Evolutionary conservation across 2,113 vertebrate genomes (phyloP).

Genomic region (Hypocryptadius cinnamomeus): DNA sequence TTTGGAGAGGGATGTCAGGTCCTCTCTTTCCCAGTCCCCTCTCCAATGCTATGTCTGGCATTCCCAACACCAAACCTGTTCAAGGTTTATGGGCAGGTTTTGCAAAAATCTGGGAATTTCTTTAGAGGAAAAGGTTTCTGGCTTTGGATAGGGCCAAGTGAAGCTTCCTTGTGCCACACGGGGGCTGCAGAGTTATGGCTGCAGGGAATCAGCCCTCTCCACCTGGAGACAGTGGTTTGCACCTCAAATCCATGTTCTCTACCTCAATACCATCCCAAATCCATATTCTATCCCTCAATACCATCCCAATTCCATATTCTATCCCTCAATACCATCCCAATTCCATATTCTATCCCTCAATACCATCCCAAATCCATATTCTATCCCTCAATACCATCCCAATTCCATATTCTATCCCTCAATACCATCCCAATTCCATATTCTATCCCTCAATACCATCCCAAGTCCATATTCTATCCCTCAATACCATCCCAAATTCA

Average conservation of each 20-base stretch:
- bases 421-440: not conserved
- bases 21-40: not conserved
- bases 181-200: not conserved
- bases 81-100: not conserved
- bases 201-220: not conserved
- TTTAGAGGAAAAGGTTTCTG: not conserved
- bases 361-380: not conserved
- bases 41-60: not conserved
- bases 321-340: not conserved
- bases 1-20: not conserved
- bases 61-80: not conserved
- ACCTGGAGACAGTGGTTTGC: not conserved
- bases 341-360: not conserved
- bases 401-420: not conserved
- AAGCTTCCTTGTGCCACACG: not conserved
- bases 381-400: not conserved
- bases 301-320: accelerated
- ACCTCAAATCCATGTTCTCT: not conserved
- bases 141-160: not conserved
- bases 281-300: not conserved
- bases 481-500: not conserved
- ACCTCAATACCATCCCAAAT: not conserved
- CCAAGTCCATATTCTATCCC: not conserved
- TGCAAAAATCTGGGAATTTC: not conserved
- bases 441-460: not conserved